Base-by-base conservation (phyloP, 2,888 invertebrate genomes). In the Drosophila greeni region DNA sequence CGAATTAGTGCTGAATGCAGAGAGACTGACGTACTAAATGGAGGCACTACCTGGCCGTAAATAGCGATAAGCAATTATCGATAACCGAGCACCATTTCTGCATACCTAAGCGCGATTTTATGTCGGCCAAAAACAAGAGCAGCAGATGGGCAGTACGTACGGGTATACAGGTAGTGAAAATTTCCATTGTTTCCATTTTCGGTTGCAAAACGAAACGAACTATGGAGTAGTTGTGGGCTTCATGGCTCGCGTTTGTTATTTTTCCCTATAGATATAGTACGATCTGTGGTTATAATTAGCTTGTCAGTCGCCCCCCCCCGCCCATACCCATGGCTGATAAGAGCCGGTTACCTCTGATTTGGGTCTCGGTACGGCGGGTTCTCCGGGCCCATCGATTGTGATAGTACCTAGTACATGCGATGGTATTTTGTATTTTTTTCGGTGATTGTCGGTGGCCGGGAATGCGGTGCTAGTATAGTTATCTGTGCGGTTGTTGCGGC, bases 311-410 rank as follows among this genome's bases (percentile, higher is more conserved):
- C 11, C 57, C 51, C 11, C 57, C 51, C 57, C 65, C 31, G 47
- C 24, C 33, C 23, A 18, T 16, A 9, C 39, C 39, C 11, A n/a
- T 16, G 12, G 14, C 49, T 67, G 75, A 75, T 83, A 82, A 79
- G 69, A 60, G 45, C 69, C 79, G 82, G 80, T 84, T 84, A 80
- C 81, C 85, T 82, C 70, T 81, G 81, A 81, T 84, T 81, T 81
- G 36, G 51, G 14, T 23, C 33, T 42, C 39, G 37, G 51, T 54
- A 24, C 39, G 37, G 55, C 51, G 33, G 29, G 33, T 45, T 66
- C 34, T 34, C 29, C 4, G 49, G 45, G 56, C 53, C 52, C 54
- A 78, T 62, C 60, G 66, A 62, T 73, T 26, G 61, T 59, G 60
- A 60, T 71, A 49, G 42, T 54, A 51, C 39, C 29, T 20, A n/a